Evolutionary conservation across 2,888 invertebrate genomes (phyloP).

Genomic region (Polydrusus tereticollis): DNA sequence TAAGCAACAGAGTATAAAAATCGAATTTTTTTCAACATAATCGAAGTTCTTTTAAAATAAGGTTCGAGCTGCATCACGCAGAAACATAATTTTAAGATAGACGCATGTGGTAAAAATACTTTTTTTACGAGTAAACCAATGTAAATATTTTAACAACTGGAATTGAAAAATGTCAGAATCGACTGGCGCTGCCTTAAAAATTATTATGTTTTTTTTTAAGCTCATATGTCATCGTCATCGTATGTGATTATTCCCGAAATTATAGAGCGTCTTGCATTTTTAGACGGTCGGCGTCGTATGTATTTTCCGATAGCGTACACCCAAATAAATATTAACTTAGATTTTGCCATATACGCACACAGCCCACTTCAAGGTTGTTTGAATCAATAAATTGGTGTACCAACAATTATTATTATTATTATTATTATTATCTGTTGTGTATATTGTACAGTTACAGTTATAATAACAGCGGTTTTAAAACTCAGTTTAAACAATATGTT

Average conservation of each 20-base stretch:
- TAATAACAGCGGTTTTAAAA: slow-evolving; percentile 16
- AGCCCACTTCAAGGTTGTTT: slow-evolving; percentile 30
- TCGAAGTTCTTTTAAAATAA: not conserved
- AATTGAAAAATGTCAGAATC: slow-evolving; percentile 17
- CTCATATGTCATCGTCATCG: slow-evolving; percentile 6
- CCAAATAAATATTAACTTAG: slow-evolving; percentile 21
- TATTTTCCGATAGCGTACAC: slow-evolving; percentile 22
- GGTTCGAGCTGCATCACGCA: not conserved
- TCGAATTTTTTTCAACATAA: not conserved
- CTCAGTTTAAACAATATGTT: slow-evolving; percentile 14
- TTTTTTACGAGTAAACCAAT: slow-evolving; percentile 29
- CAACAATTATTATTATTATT: slow-evolving; percentile 43
- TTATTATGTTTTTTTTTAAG: not conserved
- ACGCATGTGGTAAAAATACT: slow-evolving; percentile 32
- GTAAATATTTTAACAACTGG: slow-evolving; percentile 33
- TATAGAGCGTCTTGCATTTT: slow-evolving; percentile 24
- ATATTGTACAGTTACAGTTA: slow-evolving; percentile 35
- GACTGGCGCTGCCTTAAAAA: not conserved
- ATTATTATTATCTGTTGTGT: slow-evolving; percentile 45
- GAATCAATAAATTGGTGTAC: slow-evolving; percentile 32
- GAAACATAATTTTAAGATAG: slow-evolving; percentile 11
- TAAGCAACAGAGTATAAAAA: not conserved
- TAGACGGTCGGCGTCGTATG: slow-evolving; percentile 15
- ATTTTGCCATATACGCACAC: slow-evolving; percentile 27
- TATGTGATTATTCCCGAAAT: slow-evolving; percentile 1